Base-by-base conservation (phyloP, 1,140 invertebrate species). In the Homarus americanus region DNA sequence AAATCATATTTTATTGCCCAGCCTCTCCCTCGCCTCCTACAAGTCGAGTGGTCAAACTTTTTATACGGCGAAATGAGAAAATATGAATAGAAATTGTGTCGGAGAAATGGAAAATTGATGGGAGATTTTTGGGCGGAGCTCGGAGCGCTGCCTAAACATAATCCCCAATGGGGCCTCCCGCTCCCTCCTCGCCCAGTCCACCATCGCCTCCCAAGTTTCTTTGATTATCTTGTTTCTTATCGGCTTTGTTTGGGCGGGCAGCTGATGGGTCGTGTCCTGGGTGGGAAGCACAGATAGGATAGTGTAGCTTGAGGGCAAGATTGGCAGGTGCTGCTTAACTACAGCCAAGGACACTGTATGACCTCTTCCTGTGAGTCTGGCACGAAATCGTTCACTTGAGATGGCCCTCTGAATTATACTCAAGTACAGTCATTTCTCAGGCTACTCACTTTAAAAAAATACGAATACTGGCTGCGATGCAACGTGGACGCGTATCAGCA, bases 81-180 rank as follows among this genome's bases (percentile, higher is more conserved):
- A 90, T 90, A 90, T 90, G 88, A 90, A 90, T 90, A 90, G 88
- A 90, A 90, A 90, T 90, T 90, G 88, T 90, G 88, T 90, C 80
- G 88, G 88, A 90, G 88, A 84, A 90, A 90, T 90, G 88, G 88
- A 90, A 90, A 90, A 90, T 90, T 90, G 88, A 90, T 90, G 88
- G 88, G 88, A 84, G 69, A 75, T 83, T 83, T 83, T 90, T 75
- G 83, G 83, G 40, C 88, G 69, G 78, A 75, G 80, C 69, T 83
- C 36, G 34, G 72, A 63, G 24, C 80, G 80, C 69, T 88, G 78
- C 86, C 86, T 88, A 88, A 88, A 88, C 86, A 88, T 88, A 88
- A 88, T 88, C 86, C 85, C 78, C 44, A 63, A 44, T 75, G 86
- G 75, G 58, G 73, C 36, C 41, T 41, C 75, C 53, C 15, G 72